These are phyloP conservation scores for Lasaia peninsularis DNA, from an alignment of 1,140 invertebrate species.

Conservation along the genomic window DNA sequence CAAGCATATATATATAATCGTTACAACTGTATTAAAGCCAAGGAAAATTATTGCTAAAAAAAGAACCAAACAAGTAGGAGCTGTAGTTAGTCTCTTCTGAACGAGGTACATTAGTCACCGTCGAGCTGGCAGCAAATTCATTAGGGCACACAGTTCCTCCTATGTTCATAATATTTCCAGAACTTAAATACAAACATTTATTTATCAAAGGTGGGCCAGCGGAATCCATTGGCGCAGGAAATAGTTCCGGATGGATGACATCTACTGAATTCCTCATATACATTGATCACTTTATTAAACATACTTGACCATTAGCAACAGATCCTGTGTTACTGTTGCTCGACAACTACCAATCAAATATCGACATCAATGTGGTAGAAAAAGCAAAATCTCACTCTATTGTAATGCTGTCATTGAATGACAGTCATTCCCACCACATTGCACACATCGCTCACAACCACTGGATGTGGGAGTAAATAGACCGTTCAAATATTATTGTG, in stretches of 20 bases:
- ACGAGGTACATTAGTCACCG: background rate
- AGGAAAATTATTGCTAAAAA: constrained; percentile 1
- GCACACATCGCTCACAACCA: background rate
- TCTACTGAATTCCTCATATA: background rate
- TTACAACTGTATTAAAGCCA: background rate
- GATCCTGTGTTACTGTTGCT: background rate
- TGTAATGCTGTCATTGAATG: background rate
- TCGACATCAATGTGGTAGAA: background rate
- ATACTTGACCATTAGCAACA: background rate
- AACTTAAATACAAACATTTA: background rate
- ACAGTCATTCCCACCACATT: background rate
- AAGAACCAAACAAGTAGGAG: background rate
- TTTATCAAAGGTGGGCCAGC: background rate
- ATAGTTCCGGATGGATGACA: background rate
- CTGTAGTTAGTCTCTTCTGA: background rate
- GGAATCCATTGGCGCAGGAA: background rate
- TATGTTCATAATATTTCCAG: background rate
- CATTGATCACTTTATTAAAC: background rate
- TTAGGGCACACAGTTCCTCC: background rate
- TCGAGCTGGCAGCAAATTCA: background rate
- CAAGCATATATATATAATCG: too few relatives aligned
- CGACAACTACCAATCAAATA: background rate
- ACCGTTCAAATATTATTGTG: background rate
- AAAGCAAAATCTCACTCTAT: background rate
- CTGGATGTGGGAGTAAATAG: background rate